Evolutionary conservation across 2,113 vertebrate species (phyloP), one percentile per base, ranked within the genome.

Genomic region (Ptyas mucosa): DNA sequence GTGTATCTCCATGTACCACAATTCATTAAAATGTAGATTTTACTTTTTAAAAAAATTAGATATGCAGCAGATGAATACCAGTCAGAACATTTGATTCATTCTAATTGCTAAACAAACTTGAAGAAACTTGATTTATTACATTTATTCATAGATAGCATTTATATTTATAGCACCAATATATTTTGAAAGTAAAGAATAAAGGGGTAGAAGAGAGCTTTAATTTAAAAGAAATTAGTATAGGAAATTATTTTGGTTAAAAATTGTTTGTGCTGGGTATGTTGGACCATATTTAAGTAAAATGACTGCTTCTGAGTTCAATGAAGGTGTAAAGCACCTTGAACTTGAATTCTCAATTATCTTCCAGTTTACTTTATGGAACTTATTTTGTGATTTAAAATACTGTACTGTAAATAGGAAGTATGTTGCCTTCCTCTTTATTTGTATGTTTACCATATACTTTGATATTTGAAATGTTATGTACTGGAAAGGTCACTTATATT

Each of bases 381-480:
- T 97, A 97, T 96, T 98, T 98, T 98, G 98, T 98, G 98, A 98
- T 98, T 98, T 98, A 96, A 98, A 97, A 98, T 98, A 98, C 98
- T 98, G 98, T 98, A 98, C 98, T 99, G 98, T 98, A 98, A 97
- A 98, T 97, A 97, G 98, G 96, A 97, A 97, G 97, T 98, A 96
- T 97, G 97, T 97, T 98, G 96, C 98, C 98, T 98, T 98, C 75
- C 98, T 97, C 96, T 97, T 98, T 97, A 96, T 98, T 98, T 98
- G 97, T 98, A 98, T 98, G 98, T 99, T 99, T 99, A 99, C 98
- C 98, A 98, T 98, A 98, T 98, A 98, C 98, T 99, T 99, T 99
- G 98, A 99, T 98, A 98, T 98, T 98, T 98, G 98, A 98, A 98
- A 98, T 98, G 97, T 97, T 97, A 97, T 97, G 97, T 98, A 98